Evolutionary conservation across 64 coral and sea anemone species (phyloP), one percentile per base, ranked within the genome.

Genomic region (Pocillopora damicornis): DNA sequence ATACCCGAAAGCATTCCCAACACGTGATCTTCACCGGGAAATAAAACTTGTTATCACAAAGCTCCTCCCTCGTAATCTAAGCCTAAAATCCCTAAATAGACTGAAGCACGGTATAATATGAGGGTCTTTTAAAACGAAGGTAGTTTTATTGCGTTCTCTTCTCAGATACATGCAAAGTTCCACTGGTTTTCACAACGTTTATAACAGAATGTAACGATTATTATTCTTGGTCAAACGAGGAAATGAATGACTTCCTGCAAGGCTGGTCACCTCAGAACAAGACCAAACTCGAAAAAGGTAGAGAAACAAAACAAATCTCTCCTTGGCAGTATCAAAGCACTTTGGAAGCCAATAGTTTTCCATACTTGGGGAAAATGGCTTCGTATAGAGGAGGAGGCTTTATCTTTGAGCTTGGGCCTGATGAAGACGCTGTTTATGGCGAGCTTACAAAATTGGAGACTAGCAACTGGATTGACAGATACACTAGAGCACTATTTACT

Each of bases 341-440:
- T 8, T 86, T 90, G 87, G 83, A 96, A 63, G 73, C 79, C 10
- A 82, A 38, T 58, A 84, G 94, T 20, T 96, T 92, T 79, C 90
- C 90, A 9, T 96, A 96, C 61, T 73, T 96, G 20, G 94, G 94
- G 35, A 89, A 86, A 75, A 80, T 96, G 67, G 88, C 90, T 80
- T 89, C 94, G 15, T 96, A 96, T 76, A 76, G 69, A 61, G 94
- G 94, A 17, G 94, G 94, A 13, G 94, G 94, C 12, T 96, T 89
- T 18, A 82, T 96, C 15, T 65, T 90, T 79, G 81, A 89, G 13
- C 81, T 96, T 87, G 94, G 91, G 18, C 81, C 88, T 22, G 81
- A 88, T 77, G 65, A 86, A 11, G 66, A 77, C 73, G 63, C 81
- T 1, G 90, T 75, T 8, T 34, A 37, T 8, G 18, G 75, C 37